phyloP scores from a whole-genome alignment of 2,888 invertebrate genomes.

The Poecilus cupreus region DNA sequence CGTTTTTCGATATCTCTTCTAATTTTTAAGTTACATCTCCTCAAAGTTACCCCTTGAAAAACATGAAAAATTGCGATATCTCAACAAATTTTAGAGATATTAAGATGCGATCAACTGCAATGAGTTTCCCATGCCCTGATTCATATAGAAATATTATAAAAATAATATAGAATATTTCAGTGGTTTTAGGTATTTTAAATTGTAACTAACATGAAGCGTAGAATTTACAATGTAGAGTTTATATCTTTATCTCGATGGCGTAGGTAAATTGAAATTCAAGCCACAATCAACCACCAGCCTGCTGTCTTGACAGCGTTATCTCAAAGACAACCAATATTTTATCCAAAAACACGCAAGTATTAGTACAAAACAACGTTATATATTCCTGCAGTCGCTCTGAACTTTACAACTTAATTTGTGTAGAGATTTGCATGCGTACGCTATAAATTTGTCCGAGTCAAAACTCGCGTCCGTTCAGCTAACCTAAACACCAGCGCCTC shows the following conservation, averaged over 20 bases:
- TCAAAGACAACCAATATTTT: conserved; percentile 9
- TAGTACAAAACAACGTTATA: not conserved
- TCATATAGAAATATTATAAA: too few species aligned
- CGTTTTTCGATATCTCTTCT: too few species aligned
- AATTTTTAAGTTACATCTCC: too few species aligned
- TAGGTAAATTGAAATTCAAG: not conserved
- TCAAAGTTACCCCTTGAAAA: too few species aligned
- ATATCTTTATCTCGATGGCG: not conserved
- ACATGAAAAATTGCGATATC: too few species aligned
- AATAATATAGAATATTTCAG: too few species aligned
- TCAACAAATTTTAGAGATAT: too few species aligned
- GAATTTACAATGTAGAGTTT: not conserved
- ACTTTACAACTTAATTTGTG: conserved; percentile 62
- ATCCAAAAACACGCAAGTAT: conserved; percentile 1
- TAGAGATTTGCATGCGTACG: conserved; percentile 60
- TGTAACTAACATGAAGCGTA: not conserved
- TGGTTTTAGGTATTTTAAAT: too few species aligned
- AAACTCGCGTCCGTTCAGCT: not conserved
- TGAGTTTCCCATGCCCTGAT: too few species aligned
- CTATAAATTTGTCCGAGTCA: conserved; percentile 60
- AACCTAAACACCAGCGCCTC: conserved; percentile 7
- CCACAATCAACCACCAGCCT: not conserved
- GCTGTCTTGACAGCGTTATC: not conserved
- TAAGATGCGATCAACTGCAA: too few species aligned
- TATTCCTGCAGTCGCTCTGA: conserved; percentile 1